These are phyloP conservation scores for Nicator chloris DNA, from an alignment of 2,113 vertebrate species.

Conservation along the genomic window DNA sequence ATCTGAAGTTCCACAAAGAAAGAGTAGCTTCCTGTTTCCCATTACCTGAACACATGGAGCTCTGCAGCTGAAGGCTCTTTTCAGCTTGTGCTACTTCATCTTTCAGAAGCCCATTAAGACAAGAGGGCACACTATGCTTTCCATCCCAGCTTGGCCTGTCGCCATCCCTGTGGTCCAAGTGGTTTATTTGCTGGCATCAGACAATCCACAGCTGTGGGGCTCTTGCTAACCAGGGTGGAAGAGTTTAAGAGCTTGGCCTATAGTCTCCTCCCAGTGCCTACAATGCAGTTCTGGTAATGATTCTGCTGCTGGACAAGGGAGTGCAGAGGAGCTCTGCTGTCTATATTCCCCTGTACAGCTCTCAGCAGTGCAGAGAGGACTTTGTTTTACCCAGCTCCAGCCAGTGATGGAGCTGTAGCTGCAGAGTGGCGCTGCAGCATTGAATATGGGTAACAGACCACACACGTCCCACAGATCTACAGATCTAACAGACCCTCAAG, in stretches of 20 bases:
- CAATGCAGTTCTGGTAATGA: neutral
- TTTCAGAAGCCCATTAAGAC: constrained; percentile 53
- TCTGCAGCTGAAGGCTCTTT: constrained; percentile 23
- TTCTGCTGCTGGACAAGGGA: neutral
- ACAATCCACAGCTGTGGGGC: constrained; percentile 51
- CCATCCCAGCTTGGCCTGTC: constrained; percentile 42
- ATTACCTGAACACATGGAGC: neutral
- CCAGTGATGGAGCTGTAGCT: neutral
- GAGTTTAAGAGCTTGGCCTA: constrained; percentile 14
- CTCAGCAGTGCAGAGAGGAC: neutral
- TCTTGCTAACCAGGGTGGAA: constrained; percentile 47
- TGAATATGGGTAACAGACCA: neutral
- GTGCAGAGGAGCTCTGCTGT: neutral
- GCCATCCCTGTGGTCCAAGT: constrained; percentile 49
- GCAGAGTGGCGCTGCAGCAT: neutral
- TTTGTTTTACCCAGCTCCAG: neutral
- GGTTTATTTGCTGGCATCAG: constrained; percentile 61
- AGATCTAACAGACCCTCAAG: neutral
- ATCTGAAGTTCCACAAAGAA: neutral
- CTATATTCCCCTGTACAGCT: neutral
- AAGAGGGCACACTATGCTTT: constrained; percentile 34
- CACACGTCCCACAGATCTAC: neutral
- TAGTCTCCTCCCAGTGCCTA: neutral
- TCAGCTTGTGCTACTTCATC: constrained; percentile 25
- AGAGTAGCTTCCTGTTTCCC: neutral